Evolutionary conservation across 2,113 vertebrate species (phyloP).

Genomic region (Bufo gargarizans): DNA sequence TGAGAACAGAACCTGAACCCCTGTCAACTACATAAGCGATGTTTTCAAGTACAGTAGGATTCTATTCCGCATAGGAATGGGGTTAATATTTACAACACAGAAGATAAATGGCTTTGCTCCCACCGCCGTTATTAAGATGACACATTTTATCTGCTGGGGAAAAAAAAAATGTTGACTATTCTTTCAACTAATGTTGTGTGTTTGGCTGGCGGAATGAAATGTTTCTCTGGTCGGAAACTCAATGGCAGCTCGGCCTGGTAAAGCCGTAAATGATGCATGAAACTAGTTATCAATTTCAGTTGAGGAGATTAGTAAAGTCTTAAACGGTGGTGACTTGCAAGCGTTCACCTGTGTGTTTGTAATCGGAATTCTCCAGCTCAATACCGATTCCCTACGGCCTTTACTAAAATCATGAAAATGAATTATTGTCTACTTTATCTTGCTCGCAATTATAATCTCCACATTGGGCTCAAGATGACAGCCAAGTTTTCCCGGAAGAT

Average conservation of each 20-base stretch:
- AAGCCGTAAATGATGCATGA: conserved; percentile 45
- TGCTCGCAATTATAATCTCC: conserved; percentile 52
- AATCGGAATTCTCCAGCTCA: conserved; percentile 47
- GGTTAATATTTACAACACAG: conserved; percentile 31
- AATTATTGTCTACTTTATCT: conserved; percentile 58
- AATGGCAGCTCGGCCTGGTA: not conserved
- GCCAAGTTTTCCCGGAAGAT: conserved; percentile 57
- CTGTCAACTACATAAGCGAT: not conserved
- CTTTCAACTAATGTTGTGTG: conserved; percentile 46
- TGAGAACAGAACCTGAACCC: not conserved
- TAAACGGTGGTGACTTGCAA: conserved; percentile 43
- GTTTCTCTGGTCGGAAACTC: conserved; percentile 17
- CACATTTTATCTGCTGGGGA: conserved; percentile 38
- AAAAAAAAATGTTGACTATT: conserved; percentile 50
- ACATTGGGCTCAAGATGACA: conserved; percentile 50
- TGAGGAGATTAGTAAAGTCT: conserved; percentile 41
- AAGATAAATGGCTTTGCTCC: conserved; percentile 34
- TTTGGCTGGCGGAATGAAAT: conserved; percentile 49
- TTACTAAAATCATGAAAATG: conserved; percentile 46
- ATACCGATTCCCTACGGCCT: conserved; percentile 40
- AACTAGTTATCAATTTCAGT: conserved; percentile 49
- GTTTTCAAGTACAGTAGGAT: not conserved
- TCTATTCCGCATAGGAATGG: not conserved
- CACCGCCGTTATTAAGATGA: conserved; percentile 36
- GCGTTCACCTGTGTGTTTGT: conserved; percentile 18